These are phyloP conservation scores for Phymastichus coffea DNA, from an alignment of 1,140 invertebrate genomes.

Conservation along the genomic window DNA sequence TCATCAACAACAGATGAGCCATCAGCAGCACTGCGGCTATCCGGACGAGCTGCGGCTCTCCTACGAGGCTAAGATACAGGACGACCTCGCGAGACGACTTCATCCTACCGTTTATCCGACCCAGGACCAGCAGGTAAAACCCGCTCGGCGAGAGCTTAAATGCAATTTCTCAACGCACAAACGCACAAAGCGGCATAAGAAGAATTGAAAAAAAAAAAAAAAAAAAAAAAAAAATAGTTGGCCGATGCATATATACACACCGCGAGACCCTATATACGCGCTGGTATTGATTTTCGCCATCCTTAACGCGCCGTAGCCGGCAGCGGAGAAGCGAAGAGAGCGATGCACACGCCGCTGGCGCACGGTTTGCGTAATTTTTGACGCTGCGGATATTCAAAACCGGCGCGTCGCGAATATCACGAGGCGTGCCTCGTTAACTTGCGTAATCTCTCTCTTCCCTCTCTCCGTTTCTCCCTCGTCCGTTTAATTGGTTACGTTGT, in stretches of 20 bases:
- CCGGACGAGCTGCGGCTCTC: conserved; percentile 45
- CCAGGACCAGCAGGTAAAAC: conserved; percentile 9
- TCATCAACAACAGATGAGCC: conserved; percentile 27
- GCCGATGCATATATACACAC: not conserved
- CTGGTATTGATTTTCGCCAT: conserved; percentile 23
- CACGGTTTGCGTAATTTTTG: no score
- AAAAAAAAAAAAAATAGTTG: not conserved
- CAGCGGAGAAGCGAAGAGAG: no score
- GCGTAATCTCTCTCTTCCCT: no score
- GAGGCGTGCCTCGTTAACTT: no score
- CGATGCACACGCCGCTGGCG: no score
- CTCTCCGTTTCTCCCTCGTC: no score
- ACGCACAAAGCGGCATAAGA: not conserved
- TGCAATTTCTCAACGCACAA: not conserved
- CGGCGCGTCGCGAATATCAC: no score
- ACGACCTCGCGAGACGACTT: conserved; percentile 10
- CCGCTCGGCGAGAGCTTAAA: not conserved
- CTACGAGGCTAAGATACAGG: conserved; percentile 39
- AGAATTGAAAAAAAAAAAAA: not conserved
- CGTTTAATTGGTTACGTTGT: no score
- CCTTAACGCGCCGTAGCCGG: conserved; percentile 12
- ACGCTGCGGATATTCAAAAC: no score
- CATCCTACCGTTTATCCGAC: conserved; percentile 3
- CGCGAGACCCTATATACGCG: not conserved
- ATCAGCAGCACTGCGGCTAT: conserved; percentile 39